A percentile compares a stretch with the other conserved stretches of the same genome.
phyloP scores from a whole-genome alignment of 2,797 vertebrate genomes.

The Poeciliopsis paucimaculata region DNA sequence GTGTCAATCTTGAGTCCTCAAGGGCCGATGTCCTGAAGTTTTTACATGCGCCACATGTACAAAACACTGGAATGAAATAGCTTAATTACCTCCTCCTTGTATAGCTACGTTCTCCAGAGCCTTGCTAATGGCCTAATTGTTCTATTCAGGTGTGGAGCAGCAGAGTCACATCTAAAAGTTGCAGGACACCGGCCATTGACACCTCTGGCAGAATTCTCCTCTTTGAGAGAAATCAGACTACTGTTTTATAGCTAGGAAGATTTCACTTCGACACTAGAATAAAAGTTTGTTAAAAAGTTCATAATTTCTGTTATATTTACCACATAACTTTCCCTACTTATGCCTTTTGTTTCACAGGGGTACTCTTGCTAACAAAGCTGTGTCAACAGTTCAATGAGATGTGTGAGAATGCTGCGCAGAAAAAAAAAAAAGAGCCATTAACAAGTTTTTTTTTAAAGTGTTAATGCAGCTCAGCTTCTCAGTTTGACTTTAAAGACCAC shows the following conservation, averaged over 20 bases:
- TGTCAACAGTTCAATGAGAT: constrained; percentile 8
- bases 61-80: too few species aligned
- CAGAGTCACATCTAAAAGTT: too few species aligned
- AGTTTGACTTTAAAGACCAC: constrained; percentile 18
- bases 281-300: constrained; percentile 10
- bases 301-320: neutral
- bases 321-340: constrained; percentile 9
- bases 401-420: constrained; percentile 28
- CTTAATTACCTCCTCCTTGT: too few species aligned
- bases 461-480: constrained; percentile 27
- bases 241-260: neutral
- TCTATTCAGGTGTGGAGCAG: too few species aligned
- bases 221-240: neutral
- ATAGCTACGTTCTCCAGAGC: too few species aligned
- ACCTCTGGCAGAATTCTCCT: neutral
- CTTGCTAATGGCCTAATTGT: too few species aligned
- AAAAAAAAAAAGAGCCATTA: constrained; percentile 27
- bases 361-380: constrained; percentile 20
- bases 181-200: too few species aligned
- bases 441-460: constrained; percentile 32
- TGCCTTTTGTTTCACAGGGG: constrained; percentile 3
- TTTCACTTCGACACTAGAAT: neutral
- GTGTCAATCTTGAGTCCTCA: too few species aligned
- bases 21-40: too few species aligned
- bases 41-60: too few species aligned